These are phyloP conservation scores for Globia sparganii DNA, from an alignment of 2,888 invertebrate genomes.

Conservation along the genomic window DNA sequence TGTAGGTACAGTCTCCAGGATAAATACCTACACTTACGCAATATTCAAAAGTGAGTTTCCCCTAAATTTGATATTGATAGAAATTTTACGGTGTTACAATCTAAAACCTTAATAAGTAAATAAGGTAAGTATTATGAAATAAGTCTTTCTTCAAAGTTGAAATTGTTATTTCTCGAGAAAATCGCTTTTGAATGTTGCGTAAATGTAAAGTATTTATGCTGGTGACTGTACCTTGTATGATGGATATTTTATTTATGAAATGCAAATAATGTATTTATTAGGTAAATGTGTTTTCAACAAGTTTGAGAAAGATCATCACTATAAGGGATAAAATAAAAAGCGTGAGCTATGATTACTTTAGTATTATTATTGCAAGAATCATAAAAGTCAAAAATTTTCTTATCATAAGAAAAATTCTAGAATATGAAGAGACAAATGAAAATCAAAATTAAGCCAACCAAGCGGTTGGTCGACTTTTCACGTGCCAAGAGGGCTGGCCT, in stretches of 20 bases:
- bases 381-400: background rate
- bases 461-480: too few species aligned
- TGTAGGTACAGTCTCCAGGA: background rate
- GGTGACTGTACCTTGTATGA: background rate
- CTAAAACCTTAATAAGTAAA: too few species aligned
- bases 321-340: background rate
- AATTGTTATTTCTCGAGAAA: background rate
- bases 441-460: background rate
- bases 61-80: background rate
- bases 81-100: background rate
- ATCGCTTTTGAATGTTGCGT: background rate
- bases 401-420: background rate
- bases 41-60: background rate
- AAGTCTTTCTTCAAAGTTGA: background rate
- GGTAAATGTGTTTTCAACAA: background rate
- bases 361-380: background rate
- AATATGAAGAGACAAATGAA: background rate
- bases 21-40: background rate
- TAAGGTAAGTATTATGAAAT: background rate
- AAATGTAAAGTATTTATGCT: background rate
- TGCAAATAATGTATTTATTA: background rate
- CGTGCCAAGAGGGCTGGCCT: too few species aligned
- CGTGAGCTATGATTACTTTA: background rate
- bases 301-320: background rate
- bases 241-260: constrained; percentile 30